Evolutionary conservation across 2,888 invertebrate genomes (phyloP).

Genomic region (Drepanosiphum platanoidis): DNA sequence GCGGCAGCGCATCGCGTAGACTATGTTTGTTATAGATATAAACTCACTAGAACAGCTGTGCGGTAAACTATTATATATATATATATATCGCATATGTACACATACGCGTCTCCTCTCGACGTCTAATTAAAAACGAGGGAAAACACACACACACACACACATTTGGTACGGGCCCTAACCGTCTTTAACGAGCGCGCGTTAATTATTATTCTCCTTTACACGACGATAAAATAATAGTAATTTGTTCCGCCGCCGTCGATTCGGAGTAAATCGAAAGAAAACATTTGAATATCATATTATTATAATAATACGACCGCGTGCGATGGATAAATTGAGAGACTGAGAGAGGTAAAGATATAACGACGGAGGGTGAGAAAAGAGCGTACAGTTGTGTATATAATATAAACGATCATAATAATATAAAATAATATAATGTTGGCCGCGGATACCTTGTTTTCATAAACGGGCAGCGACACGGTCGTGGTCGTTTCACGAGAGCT

Average conservation of each 20-base stretch:
- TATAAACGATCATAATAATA: no score
- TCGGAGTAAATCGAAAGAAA: conserved; percentile 44
- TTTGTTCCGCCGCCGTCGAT: neutral
- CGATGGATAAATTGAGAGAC: no score
- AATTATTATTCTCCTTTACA: conserved; percentile 39
- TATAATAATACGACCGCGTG: neutral
- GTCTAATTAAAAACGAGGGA: conserved; percentile 41
- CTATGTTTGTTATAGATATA: neutral
- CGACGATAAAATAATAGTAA: neutral
- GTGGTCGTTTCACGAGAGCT: no score
- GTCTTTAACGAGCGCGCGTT: conserved; percentile 35
- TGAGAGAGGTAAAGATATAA: no score
- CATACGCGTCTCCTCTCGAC: conserved; percentile 10
- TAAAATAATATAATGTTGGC: no score
- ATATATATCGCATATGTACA: neutral
- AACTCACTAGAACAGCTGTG: neutral
- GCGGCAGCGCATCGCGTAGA: neutral
- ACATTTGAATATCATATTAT: conserved; percentile 28
- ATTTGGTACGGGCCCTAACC: neutral
- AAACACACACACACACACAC: conserved; percentile 2
- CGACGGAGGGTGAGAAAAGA: no score
- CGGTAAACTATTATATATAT: neutral
- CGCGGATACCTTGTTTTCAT: no score
- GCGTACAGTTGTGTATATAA: no score
- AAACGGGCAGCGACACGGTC: no score